Conservation (phyloP, 2,888 invertebrate genomes). For the Lissonota sp. region DNA sequence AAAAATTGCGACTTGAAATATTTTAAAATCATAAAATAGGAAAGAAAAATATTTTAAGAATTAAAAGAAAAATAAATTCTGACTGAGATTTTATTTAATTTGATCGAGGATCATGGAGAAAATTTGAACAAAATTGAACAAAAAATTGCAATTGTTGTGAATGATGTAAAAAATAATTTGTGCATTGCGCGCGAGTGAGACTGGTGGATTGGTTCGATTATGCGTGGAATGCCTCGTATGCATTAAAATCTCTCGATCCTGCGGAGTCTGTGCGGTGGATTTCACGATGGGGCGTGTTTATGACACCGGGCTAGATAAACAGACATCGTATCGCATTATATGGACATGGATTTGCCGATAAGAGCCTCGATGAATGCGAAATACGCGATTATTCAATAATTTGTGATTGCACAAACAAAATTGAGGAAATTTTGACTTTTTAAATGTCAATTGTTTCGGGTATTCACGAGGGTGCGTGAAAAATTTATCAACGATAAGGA, state of each 20-base stretch:
- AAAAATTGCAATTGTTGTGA: too few species aligned
- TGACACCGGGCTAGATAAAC: slow-evolving; percentile 81
- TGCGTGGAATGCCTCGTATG: not conserved
- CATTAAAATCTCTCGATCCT: slow-evolving; percentile 44
- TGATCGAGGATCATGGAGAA: too few species aligned
- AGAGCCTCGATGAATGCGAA: slow-evolving; percentile 74
- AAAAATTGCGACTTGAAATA: too few species aligned
- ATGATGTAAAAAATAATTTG: not conserved
- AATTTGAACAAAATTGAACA: too few species aligned
- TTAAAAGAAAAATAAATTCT: too few species aligned
- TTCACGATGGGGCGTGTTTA: slow-evolving; percentile 78
- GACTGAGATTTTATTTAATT: too few species aligned
- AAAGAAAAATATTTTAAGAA: not conserved
- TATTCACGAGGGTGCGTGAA: too few species aligned
- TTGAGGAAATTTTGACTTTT: not conserved
- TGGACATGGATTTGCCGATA: slow-evolving; percentile 66
- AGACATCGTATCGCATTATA: slow-evolving; percentile 60
- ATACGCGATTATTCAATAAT: slow-evolving; percentile 44
- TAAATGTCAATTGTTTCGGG: too few species aligned
- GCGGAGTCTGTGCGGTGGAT: slow-evolving; percentile 63
- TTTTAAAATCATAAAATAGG: too few species aligned
- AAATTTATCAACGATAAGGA: too few species aligned
- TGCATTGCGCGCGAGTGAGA: not conserved
- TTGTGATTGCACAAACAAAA: not conserved
- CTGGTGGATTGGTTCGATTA: too few species aligned